Percentiles rank a stretch among this genome's conserved stretches.
Evolutionary conservation across 2,888 invertebrate genomes (phyloP).

Genomic region (Ectobius pallidus): DNA sequence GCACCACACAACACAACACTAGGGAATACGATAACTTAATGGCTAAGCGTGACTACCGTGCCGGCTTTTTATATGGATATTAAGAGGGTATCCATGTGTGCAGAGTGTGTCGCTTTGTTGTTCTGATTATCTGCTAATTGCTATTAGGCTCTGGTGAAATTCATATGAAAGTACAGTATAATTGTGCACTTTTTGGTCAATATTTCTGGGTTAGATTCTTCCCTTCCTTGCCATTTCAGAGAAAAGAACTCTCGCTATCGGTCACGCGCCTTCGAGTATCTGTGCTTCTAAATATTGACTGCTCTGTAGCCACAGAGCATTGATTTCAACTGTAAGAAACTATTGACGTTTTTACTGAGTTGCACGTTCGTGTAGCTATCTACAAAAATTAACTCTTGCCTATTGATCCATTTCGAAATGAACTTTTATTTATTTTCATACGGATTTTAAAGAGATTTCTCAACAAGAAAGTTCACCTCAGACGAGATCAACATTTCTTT

Average conservation of each 20-base stretch:
- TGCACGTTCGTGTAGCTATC: no score
- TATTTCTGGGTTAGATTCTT: background rate
- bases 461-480: no score
- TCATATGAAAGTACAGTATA: slow-evolving; percentile 5
- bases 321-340: background rate
- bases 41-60: no score
- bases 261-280: background rate
- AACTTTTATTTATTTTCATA: no score
- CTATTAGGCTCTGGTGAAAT: slow-evolving; percentile 5
- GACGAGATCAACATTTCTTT: no score
- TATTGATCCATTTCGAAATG: no score
- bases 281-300: background rate
- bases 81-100: background rate
- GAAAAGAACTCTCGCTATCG: background rate
- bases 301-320: background rate
- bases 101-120: background rate
- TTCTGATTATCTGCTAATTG: slow-evolving; percentile 3
- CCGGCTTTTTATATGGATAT: background rate
- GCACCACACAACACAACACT: no score
- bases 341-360: no score
- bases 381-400: no score
- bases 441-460: no score
- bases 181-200: background rate
- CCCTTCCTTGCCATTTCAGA: background rate
- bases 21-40: no score